Evolutionary conservation across 2,113 vertebrate species (phyloP).

Genomic region (Microtus richardsoni): DNA sequence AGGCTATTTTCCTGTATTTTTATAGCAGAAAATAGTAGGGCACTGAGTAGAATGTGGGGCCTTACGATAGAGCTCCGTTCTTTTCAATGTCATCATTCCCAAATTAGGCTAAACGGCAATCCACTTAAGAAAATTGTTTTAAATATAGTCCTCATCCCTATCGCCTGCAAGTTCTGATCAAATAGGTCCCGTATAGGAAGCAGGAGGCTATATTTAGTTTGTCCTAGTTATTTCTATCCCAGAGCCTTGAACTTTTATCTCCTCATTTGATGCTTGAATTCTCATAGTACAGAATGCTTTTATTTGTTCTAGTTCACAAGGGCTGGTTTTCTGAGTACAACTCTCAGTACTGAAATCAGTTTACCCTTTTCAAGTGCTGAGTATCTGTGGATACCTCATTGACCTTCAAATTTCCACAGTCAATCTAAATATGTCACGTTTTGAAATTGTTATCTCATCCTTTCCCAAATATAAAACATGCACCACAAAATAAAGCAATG

Average conservation of each 20-base stretch:
- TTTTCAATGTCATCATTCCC: background rate
- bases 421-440: background rate
- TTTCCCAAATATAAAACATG: background rate
- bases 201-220: background rate
- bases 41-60: accelerated
- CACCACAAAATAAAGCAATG: background rate
- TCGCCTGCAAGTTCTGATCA: background rate
- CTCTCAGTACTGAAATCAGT: background rate
- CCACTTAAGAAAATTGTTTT: background rate
- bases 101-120: background rate
- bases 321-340: background rate
- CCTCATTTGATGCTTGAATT: background rate
- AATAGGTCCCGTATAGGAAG: background rate
- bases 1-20: background rate
- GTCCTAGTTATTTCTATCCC: slow-evolving; percentile 15
- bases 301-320: background rate
- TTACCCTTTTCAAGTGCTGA: background rate
- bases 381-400: background rate
- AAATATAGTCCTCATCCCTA: background rate
- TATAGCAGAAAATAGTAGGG: background rate
- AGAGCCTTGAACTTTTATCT: background rate
- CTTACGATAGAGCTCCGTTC: background rate
- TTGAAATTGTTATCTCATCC: background rate
- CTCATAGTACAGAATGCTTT: background rate
- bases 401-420: background rate